Conservation (phyloP, 2,113 vertebrate species). For the Epinephelus lanceolatus region DNA sequence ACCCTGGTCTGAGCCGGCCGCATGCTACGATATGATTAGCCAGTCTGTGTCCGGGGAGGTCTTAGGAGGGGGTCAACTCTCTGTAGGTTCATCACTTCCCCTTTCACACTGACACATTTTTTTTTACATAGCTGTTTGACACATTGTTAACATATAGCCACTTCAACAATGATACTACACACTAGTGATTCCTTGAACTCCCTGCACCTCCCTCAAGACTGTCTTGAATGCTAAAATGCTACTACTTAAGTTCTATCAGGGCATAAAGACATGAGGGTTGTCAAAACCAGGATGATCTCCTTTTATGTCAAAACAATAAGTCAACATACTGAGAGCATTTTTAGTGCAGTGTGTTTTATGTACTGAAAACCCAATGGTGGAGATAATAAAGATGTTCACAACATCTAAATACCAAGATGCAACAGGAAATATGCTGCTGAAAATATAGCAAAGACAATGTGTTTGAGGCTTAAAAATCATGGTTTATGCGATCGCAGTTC, state of each 20-base stretch:
- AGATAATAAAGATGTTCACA: neutral
- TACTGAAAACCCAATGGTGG: neutral
- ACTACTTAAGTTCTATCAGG: neutral
- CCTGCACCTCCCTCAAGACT: neutral
- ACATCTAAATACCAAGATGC: neutral
- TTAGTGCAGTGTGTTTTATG: neutral
- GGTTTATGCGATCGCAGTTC: neutral
- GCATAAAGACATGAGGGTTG: neutral
- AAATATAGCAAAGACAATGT: conserved; percentile 8
- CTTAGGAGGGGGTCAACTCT: neutral
- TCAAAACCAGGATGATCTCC: neutral
- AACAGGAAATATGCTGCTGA: neutral
- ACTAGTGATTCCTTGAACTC: neutral
- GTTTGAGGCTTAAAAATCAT: neutral
- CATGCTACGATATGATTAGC: too few species aligned
- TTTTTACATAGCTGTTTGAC: neutral
- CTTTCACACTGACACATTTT: neutral
- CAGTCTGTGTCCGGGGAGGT: too few species aligned
- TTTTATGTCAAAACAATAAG: neutral
- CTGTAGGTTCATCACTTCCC: neutral
- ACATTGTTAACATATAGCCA: neutral
- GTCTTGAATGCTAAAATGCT: neutral
- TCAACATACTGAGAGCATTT: neutral
- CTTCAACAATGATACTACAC: neutral
- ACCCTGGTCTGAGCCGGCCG: too few species aligned